Evolutionary conservation across 2,888 invertebrate genomes (phyloP), one percentile per base, ranked within the genome.

Genomic region (Platycheirus rosarum): DNA sequence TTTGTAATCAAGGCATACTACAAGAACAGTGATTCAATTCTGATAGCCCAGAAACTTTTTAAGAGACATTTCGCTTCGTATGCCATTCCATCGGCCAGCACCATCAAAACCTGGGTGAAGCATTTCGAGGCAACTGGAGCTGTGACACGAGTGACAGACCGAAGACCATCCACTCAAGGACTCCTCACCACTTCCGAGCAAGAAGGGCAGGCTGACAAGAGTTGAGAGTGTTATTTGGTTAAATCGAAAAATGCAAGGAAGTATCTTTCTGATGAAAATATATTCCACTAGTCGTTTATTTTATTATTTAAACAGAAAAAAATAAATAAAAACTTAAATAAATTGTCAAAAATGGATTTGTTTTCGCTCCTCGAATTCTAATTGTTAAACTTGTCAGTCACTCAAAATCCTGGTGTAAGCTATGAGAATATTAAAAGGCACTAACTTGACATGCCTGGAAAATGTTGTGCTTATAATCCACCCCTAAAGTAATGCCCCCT

Each of bases 31-130:
- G 88, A 88, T 82, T 88, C 88, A 62, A 87, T 87, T 37, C 86
- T 85, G 53, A 77, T 85, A 13, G 88, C 88, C 1, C 88, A 88
- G 84, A 80, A 88, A n/a, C 49, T 87, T 18, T 88, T 88, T 1
- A 88, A 88, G 70, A 86, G 88, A 29, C 88, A 88, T 69, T 88
- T 88, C 18, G 87, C 86, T 84, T 87, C 88, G 85, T 86, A 88
- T 73, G 87, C 87, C 40, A 85, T 86, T 7, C 88, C 88, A 26
- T 88, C 88, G 16, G 70, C 86, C 2, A 87, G 86, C 60, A 88
- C 87, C n/a, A 88, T 88, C 62, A 88, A 88, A 32, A 85, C 88
- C 32, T 88, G 88, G 88, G 86, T 88, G 29, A 75, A 88, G 2
- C 87, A 88, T 37, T 88, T 88, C 55, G 88, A 88, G 60, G 85